These are phyloP conservation scores for Tenthredo distinguenda DNA, from an alignment of 2,888 invertebrate genomes.

Conservation along the genomic window DNA sequence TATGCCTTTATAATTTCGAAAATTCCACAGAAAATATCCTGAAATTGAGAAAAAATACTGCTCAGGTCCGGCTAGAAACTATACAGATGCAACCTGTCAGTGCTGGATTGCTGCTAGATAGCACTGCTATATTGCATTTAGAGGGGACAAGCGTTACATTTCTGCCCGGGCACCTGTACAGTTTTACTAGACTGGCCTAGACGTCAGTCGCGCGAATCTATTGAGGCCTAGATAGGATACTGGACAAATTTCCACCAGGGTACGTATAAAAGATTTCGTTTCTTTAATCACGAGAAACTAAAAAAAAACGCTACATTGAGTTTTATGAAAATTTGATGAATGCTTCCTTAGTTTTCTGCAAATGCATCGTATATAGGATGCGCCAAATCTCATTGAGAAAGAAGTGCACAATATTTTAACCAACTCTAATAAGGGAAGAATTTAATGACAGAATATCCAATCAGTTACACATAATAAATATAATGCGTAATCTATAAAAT, in stretches of 20 bases:
- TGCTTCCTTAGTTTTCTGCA: too few species aligned
- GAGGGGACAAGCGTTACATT: conserved; percentile 30
- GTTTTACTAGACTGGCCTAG: conserved; percentile 36
- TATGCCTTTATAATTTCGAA: background rate
- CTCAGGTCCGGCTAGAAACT: background rate
- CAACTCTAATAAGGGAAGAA: too few species aligned
- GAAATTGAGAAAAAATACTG: background rate
- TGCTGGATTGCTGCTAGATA: background rate
- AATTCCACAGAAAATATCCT: background rate
- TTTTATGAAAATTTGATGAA: too few species aligned
- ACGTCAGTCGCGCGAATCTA: conserved; percentile 10
- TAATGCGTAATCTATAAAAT: too few species aligned
- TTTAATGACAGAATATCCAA: too few species aligned
- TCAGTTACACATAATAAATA: too few species aligned
- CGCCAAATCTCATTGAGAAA: too few species aligned
- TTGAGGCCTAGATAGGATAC: conserved; percentile 5
- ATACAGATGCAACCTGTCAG: conserved; percentile 16
- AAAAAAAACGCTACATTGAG: too few species aligned
- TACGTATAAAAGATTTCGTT: too few species aligned
- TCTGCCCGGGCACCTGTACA: conserved; percentile 5
- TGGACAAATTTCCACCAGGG: conserved; percentile 24
- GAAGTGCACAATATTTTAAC: too few species aligned
- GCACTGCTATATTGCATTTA: conserved; percentile 21
- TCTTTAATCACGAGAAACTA: too few species aligned
- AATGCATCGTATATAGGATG: too few species aligned